Evolutionary conservation across 2,113 vertebrate species (phyloP), one percentile per base, ranked within the genome.

Genomic region (Athene cunicularia): DNA sequence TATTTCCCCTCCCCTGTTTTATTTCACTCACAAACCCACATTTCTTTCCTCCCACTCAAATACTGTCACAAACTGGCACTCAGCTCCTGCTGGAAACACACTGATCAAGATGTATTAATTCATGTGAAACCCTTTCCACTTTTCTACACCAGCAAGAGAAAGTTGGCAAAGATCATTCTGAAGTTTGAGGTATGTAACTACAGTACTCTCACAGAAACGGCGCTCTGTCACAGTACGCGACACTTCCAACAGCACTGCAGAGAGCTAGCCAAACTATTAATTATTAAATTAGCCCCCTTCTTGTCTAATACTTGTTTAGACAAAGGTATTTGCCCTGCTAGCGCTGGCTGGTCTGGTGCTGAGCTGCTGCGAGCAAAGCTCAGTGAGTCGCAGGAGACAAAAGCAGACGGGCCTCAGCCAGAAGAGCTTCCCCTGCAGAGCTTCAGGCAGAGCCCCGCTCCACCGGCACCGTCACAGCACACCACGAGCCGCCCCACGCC

Each of bases 201-300:
- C 0, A 0, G 64, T 14, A 14, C 27, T 68, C 50, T 5, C 19
- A 35, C 21, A 55, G 74, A 8, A 77, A 49, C 0, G 3, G 70
- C 49, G 22, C 18, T 58, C 47, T 24, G 3, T 11, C 79, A 30
- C 90, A 43, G 79, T 1, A 45, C n/a, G 49, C n/a, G 35, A 45
- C 22, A 6, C 24, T 60, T 41, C 47, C 52, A 84, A 15, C 66
- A 27, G 2, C 17, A 35, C 73, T 68, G 60, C 80, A 72, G 35
- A 80, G 32, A 80, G 59, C 58, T 22, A 35, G 37, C 11, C 67
- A 63, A 53, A 75, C 45, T 21, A 14, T 6, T 79, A 27, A n/a
- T 56, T 41, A 90, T 41, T 33, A 56, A 80, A 37, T 52, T 19
- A 90, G 35, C 24, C 28, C 14, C 35, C 27, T 67, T 90, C 72